Evolutionary conservation across 2,888 invertebrate genomes (phyloP), one percentile per base, ranked within the genome.

Genomic region (Zaprionus lineosus): DNA sequence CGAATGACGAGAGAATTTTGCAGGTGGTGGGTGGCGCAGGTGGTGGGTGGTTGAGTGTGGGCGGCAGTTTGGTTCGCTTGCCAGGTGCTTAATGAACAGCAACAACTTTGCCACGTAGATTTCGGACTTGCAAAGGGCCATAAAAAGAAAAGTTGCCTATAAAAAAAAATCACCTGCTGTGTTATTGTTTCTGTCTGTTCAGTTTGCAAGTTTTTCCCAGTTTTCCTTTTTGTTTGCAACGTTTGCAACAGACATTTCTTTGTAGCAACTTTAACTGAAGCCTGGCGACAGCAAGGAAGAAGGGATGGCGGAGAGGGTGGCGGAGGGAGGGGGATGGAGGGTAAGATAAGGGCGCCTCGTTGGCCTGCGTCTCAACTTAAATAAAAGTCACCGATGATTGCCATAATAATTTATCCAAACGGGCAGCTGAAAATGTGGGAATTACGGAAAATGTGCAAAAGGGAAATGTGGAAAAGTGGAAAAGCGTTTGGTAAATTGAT

Each of bases 381-480:
- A 85, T 81, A 73, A 81, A 85, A 83, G 84, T 83, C 84, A 73
- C 75, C 73, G 68, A 83, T 83, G 84, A 81, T 85, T 75, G 86
- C 76, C 61, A 70, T 70, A 61, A 85, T 83, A 85, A 81, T 83
- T 85, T 70, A 75, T 74, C 62, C 63, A 48, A 53, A 14, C 12
- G 15, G 40, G 18, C 41, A 36, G 9, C 57, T 14, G 3, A 19
- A 3, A 24, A 24, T 8, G 9, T 14, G 18, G n/a, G n/a, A n/a
- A n/a, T n/a, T n/a, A n/a, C n/a, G n/a, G n/a, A n/a, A n/a, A n/a
- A n/a, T n/a, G n/a, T n/a, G n/a, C n/a, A 4, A 5, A 16, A 36
- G 16, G 7, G 16, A n/a, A n/a, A n/a, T n/a, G n/a, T n/a, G n/a
- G n/a, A n/a, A n/a, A 33, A 31, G 39, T 43, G 72, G 48, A 53